Conservation (phyloP, 2,113 vertebrate genomes). For the Rallus limicola region DNA sequence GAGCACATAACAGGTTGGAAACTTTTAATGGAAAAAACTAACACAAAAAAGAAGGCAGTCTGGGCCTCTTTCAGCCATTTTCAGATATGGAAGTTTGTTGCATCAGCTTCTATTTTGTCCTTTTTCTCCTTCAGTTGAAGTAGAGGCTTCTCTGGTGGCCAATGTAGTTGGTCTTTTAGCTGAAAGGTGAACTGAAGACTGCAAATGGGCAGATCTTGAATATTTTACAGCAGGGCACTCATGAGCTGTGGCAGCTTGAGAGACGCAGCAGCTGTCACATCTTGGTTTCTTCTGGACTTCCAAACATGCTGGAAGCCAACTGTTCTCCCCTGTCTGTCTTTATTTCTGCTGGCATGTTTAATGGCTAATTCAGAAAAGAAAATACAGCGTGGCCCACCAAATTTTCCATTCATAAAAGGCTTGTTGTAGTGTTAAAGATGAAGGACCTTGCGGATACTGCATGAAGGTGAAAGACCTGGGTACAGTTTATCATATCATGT, state of each 20-base stretch:
- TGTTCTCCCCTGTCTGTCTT: neutral
- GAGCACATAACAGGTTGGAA: fast-evolving
- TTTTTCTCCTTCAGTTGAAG: neutral
- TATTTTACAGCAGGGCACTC: neutral
- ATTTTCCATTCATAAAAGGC: neutral
- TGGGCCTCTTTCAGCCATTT: neutral
- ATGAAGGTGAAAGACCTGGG: neutral
- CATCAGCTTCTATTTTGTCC: neutral
- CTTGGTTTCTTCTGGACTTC: slow-evolving; percentile 17
- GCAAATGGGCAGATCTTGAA: neutral
- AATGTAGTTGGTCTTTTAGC: neutral
- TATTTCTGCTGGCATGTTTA: neutral
- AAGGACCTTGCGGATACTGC: neutral
- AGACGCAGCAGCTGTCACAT: neutral
- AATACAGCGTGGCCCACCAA: neutral
- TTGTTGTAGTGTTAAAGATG: neutral
- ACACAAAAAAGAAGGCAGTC: neutral
- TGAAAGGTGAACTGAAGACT: neutral
- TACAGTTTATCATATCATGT: neutral
- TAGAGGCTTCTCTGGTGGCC: neutral
- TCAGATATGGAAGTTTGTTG: neutral
- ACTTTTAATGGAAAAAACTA: neutral
- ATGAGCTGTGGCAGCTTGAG: neutral
- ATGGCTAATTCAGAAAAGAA: neutral
- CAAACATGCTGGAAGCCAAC: neutral